phyloP scores from a whole-genome alignment of 2,797 vertebrate genomes.

The Sylvia borin region DNA sequence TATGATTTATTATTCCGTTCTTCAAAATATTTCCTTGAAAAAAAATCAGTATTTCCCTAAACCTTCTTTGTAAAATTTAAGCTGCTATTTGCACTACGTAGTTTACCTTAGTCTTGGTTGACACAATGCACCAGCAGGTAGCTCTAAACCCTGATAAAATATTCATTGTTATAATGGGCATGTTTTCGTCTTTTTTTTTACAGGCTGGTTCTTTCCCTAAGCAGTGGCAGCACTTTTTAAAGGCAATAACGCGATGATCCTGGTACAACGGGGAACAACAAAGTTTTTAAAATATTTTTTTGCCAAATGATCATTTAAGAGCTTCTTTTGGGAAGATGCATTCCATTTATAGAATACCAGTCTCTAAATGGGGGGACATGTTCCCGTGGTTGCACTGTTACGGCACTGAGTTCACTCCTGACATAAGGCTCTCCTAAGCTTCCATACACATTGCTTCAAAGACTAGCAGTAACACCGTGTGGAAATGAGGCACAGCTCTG shows the following conservation, averaged over 20 bases:
- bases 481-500: background rate
- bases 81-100: background rate
- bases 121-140: background rate
- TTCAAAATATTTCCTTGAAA: background rate
- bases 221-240: background rate
- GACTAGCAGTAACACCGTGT: background rate
- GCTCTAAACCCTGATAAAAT: background rate
- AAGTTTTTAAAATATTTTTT: background rate
- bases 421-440: background rate
- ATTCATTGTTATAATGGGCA: fast-evolving
- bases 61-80: background rate
- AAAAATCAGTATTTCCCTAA: background rate
- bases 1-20: background rate
- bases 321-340: background rate
- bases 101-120: background rate
- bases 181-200: background rate
- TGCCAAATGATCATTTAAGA: background rate
- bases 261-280: background rate
- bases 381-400: background rate
- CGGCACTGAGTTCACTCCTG: background rate
- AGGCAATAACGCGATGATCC: background rate
- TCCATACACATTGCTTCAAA: background rate
- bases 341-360: background rate
- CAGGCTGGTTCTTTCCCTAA: background rate
- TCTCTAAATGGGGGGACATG: background rate